A percentile compares a stretch with the other conserved stretches of the same genome.
These are phyloP conservation scores for Australoheros facetus DNA, from an alignment of 2,797 vertebrate species.

Conservation along the genomic window DNA sequence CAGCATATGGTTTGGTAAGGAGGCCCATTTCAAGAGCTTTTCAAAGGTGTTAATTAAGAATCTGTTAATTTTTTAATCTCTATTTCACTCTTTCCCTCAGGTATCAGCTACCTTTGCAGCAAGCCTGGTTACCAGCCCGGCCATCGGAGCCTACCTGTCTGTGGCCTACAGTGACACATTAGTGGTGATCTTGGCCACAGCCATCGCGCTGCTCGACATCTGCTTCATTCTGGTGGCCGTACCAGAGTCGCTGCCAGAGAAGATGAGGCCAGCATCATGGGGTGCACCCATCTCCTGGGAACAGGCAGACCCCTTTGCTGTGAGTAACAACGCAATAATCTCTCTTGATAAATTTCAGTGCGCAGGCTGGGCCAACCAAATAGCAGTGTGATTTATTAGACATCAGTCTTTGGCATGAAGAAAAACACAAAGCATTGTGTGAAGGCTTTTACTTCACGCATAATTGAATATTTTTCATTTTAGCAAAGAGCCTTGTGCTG, in stretches of 20 bases:
- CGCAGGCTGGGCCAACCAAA: neutral
- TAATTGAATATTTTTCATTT: neutral
- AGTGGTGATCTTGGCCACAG: slow-evolving; percentile 91
- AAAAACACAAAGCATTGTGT: neutral
- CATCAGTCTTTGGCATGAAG: neutral
- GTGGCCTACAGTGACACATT: slow-evolving; percentile 87
- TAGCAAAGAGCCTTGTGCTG: neutral
- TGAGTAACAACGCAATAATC: slow-evolving; percentile 68
- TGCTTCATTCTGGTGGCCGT: slow-evolving; percentile 93
- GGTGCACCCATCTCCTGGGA: slow-evolving; percentile 95
- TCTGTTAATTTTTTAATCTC: neutral
- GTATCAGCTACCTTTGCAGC: slow-evolving; percentile 93
- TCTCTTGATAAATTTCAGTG: neutral
- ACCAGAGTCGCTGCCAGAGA: slow-evolving; percentile 90
- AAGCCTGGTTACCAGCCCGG: slow-evolving; percentile 91
- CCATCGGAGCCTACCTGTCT: slow-evolving; percentile 90
- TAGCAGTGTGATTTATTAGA: neutral
- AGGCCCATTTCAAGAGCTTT: neutral
- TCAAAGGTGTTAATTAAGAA: neutral
- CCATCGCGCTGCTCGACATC: slow-evolving; percentile 90
- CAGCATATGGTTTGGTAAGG: slow-evolving; percentile 90
- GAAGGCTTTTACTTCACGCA: neutral
- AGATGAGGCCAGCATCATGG: slow-evolving; percentile 94
- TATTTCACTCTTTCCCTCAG: slow-evolving; percentile 61
- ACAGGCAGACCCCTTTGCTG: slow-evolving; percentile 91